Conservation (phyloP, 2,888 invertebrate genomes). For the Erebia ligea region DNA sequence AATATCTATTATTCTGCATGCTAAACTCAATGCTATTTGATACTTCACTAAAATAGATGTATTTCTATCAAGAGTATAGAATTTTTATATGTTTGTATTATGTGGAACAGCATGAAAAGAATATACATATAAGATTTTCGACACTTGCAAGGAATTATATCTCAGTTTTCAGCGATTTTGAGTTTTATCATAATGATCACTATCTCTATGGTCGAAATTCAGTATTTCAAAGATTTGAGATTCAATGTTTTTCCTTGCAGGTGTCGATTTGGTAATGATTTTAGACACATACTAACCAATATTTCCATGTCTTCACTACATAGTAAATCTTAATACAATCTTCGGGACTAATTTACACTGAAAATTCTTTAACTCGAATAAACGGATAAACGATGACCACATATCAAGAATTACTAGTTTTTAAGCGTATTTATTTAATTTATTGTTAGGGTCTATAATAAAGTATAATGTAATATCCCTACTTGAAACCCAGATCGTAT, state of each 20-base stretch:
- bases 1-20: neutral
- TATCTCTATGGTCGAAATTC: neutral
- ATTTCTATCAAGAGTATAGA: neutral
- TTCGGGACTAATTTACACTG: neutral
- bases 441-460: neutral
- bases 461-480: neutral
- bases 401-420: neutral
- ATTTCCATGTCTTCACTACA: neutral
- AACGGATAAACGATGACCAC: neutral
- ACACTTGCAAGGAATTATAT: too few relatives aligned
- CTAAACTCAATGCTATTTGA: neutral
- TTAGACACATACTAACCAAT: neutral
- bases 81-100: too few relatives aligned
- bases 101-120: neutral
- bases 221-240: too few relatives aligned
- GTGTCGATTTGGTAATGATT: too few relatives aligned
- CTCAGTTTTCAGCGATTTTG: neutral
- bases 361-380: neutral
- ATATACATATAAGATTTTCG: too few relatives aligned
- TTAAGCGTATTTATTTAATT: slow-evolving; percentile 1
- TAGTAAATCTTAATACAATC: neutral
- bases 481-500: neutral
- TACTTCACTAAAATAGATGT: neutral
- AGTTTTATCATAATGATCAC: neutral
- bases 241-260: too few relatives aligned